These are phyloP conservation scores for Hydraecia micacea DNA, from an alignment of 2,888 invertebrate species.

Conservation along the genomic window DNA sequence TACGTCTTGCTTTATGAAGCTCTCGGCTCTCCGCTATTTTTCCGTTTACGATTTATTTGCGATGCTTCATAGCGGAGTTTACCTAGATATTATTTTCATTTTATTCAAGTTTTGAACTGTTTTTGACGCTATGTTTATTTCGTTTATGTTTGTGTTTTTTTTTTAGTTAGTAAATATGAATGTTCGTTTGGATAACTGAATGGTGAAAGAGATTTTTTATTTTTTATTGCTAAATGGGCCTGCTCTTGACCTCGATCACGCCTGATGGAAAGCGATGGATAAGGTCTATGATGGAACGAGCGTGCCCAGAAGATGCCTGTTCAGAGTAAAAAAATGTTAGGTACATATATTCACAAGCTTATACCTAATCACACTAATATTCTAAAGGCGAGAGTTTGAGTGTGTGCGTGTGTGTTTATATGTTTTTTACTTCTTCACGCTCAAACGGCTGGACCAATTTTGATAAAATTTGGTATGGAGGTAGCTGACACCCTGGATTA, in stretches of 20 bases:
- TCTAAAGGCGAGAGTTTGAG: no score
- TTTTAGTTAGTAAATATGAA: slow-evolving; percentile 23
- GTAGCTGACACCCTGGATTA: no score
- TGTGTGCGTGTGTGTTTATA: no score
- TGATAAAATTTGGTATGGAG: no score
- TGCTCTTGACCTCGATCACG: no score
- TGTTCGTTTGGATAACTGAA: slow-evolving; percentile 3
- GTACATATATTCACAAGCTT: slow-evolving; percentile 7
- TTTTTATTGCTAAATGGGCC: no score
- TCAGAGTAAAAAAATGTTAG: slow-evolving; percentile 16
- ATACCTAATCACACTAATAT: no score
- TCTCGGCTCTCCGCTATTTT: slow-evolving; percentile 71
- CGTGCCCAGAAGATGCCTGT: no score
- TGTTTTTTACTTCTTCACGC: no score
- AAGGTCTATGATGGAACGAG: no score
- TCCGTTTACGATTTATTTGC: slow-evolving; percentile 79
- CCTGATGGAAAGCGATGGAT: no score
- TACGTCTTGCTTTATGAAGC: slow-evolving; percentile 75
- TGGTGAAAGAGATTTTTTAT: not conserved
- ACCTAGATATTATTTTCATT: slow-evolving; percentile 64
- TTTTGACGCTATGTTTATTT: slow-evolving; percentile 56
- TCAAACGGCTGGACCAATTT: no score
- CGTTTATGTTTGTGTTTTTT: slow-evolving; percentile 26
- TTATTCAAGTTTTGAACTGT: slow-evolving; percentile 60
- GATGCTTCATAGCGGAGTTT: slow-evolving; percentile 66